Evolutionary conservation across 2,888 invertebrate species (phyloP).

Genomic region (Mesochorus sp.): DNA sequence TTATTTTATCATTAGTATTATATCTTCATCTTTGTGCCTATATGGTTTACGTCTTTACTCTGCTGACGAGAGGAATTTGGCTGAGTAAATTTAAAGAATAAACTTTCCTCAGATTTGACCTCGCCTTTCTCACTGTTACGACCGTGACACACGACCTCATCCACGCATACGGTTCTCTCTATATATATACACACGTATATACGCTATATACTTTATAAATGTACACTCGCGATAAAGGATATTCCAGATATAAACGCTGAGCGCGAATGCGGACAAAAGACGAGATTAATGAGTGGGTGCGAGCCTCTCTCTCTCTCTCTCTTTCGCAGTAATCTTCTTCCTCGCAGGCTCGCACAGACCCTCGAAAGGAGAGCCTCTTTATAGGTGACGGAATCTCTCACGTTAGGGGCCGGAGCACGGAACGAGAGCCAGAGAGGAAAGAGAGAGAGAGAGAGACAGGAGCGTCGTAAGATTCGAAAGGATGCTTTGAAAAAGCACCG

Average conservation of each 20-base stretch:
- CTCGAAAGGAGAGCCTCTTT: conserved; percentile 53
- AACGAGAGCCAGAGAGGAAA: not conserved
- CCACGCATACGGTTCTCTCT: not conserved
- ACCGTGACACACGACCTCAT: conserved; percentile 32
- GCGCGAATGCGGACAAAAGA: conserved; percentile 51
- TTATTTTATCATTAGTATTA: conserved; percentile 31
- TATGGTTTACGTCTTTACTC: not conserved
- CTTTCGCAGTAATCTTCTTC: conserved; percentile 44
- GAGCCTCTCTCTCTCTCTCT: too few species aligned
- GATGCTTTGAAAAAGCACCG: conserved; percentile 40
- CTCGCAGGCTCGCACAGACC: conserved; percentile 48
- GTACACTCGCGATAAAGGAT: conserved; percentile 50
- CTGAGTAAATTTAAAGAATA: conserved; percentile 9
- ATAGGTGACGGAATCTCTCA: conserved; percentile 44
- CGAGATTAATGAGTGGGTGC: conserved; percentile 62
- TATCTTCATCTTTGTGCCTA: not conserved
- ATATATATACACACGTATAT: not conserved
- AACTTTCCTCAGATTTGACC: conserved; percentile 40
- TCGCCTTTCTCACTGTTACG: conserved; percentile 69
- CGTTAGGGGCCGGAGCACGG: conserved; percentile 13
- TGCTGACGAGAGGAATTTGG: not conserved
- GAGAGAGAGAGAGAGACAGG: not conserved
- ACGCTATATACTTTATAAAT: not conserved
- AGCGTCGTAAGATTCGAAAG: conserved; percentile 29
- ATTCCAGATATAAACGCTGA: conserved; percentile 34